These are phyloP conservation scores for Motacilla tschutschensis DNA, from an alignment of 2,113 vertebrate genomes.

Conservation along the genomic window DNA sequence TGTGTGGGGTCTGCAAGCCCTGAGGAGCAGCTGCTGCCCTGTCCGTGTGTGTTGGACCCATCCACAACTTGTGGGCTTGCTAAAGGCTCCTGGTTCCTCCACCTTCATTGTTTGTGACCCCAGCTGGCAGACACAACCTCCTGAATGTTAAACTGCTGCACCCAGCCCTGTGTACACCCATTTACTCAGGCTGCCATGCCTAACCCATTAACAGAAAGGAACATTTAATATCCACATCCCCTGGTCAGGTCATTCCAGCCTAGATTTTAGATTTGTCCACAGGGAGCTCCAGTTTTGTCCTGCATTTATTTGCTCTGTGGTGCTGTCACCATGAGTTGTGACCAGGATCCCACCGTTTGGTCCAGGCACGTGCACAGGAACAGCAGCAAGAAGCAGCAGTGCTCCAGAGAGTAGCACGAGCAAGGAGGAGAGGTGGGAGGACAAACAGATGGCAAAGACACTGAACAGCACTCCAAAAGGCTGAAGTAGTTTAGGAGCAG, in stretches of 20 bases:
- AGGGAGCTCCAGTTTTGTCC: neutral
- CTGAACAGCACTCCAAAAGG: neutral
- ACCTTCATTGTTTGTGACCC: accelerated
- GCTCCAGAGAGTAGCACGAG: neutral
- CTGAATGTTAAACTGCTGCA: neutral
- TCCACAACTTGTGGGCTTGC: neutral
- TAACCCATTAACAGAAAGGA: neutral
- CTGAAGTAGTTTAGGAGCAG: neutral
- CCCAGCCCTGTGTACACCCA: neutral
- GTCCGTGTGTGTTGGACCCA: accelerated
- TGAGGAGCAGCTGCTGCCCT: neutral
- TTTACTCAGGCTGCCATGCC: neutral
- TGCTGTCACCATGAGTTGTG: neutral
- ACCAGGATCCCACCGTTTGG: neutral
- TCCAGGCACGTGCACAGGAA: neutral
- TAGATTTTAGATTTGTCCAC: neutral
- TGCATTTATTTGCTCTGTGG: accelerated
- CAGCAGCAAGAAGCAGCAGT: neutral
- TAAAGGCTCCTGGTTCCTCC: neutral
- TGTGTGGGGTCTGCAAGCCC: neutral
- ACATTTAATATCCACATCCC: neutral
- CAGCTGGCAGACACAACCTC: neutral
- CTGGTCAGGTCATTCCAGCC: neutral
- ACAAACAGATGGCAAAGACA: neutral
- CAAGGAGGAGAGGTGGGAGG: neutral